phyloP scores from a whole-genome alignment of 2,797 vertebrate species.

The Apogon talboti region DNA sequence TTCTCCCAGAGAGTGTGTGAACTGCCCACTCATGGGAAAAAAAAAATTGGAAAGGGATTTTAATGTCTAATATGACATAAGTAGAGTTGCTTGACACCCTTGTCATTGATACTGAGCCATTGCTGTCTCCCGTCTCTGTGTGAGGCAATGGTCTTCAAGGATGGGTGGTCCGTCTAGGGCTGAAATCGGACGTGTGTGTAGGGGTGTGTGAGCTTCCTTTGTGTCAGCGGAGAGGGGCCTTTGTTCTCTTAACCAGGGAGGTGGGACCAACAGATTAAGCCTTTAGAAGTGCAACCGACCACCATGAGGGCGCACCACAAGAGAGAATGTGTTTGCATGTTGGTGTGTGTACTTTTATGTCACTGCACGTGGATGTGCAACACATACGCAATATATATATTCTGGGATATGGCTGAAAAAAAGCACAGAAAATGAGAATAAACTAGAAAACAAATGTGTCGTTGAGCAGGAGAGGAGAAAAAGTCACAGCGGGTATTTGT shows the following conservation, averaged over 20 bases:
- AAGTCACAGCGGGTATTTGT: slow-evolving; percentile 70
- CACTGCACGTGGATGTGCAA: neutral
- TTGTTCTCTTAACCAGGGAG: slow-evolving; percentile 85
- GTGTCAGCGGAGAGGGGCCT: slow-evolving; percentile 77
- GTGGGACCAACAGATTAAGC: slow-evolving; percentile 83
- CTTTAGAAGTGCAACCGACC: slow-evolving; percentile 84
- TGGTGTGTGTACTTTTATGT: slow-evolving; percentile 30
- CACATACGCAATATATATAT: neutral
- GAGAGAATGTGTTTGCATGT: slow-evolving; percentile 66
- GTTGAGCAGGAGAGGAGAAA: slow-evolving; percentile 12
- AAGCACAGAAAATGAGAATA: neutral
- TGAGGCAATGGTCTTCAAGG: slow-evolving; percentile 74
- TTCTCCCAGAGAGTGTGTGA: slow-evolving; percentile 66
- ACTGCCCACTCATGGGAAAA: slow-evolving; percentile 60
- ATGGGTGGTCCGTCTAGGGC: slow-evolving; percentile 81
- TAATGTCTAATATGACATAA: slow-evolving; percentile 56
- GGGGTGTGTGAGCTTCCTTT: slow-evolving; percentile 81
- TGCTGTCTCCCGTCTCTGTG: slow-evolving; percentile 49
- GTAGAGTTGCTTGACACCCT: slow-evolving; percentile 51
- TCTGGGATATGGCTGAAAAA: slow-evolving; percentile 3
- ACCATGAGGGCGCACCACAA: slow-evolving; percentile 78
- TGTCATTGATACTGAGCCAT: slow-evolving; percentile 62
- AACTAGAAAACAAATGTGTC: neutral
- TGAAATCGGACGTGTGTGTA: slow-evolving; percentile 78
- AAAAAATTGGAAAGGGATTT: slow-evolving; percentile 64